These are phyloP conservation scores for Seriola quinqueradiata DNA, from an alignment of 2,113 vertebrate species.

Conservation along the genomic window DNA sequence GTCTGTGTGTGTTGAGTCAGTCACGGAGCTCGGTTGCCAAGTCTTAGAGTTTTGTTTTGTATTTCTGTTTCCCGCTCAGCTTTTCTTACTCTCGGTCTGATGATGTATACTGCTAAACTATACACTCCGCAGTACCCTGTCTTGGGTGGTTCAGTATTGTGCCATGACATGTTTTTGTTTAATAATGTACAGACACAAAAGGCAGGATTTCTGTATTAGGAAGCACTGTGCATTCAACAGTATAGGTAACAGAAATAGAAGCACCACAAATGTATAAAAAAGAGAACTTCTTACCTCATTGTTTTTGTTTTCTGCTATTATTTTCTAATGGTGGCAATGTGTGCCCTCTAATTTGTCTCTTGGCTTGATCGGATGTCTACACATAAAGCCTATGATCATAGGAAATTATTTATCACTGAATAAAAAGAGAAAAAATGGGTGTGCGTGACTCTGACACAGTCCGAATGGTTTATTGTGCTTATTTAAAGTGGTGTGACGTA, in stretches of 20 bases:
- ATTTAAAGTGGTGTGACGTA: conserved; percentile 8
- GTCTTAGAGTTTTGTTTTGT: conserved; percentile 64
- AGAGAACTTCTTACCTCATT: conserved; percentile 87
- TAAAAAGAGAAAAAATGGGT: conserved; percentile 77
- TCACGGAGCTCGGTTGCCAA: conserved; percentile 51
- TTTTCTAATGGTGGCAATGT: conserved; percentile 79
- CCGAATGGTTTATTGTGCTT: conserved; percentile 51
- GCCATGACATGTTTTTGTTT: conserved; percentile 80
- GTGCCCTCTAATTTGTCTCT: conserved; percentile 84
- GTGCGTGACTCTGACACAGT: conserved; percentile 68
- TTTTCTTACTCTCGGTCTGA: conserved; percentile 65
- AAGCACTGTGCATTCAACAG: conserved; percentile 83
- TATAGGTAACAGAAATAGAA: conserved; percentile 83
- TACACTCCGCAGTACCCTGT: conserved; percentile 59
- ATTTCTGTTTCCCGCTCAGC: conserved; percentile 68
- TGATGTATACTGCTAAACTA: conserved; percentile 62
- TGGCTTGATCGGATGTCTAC: conserved; percentile 83
- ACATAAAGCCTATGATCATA: conserved; percentile 83
- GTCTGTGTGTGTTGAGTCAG: conserved; percentile 33
- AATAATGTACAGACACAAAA: conserved; percentile 80
- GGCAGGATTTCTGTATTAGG: conserved; percentile 81
- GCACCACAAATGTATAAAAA: conserved; percentile 82
- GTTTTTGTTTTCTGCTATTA: conserved; percentile 79
- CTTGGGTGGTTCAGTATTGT: conserved; percentile 77
- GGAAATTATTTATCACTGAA: conserved; percentile 88